Base-by-base conservation (phyloP, 2,888 invertebrate species). In the Steinernema scapterisci region DNA sequence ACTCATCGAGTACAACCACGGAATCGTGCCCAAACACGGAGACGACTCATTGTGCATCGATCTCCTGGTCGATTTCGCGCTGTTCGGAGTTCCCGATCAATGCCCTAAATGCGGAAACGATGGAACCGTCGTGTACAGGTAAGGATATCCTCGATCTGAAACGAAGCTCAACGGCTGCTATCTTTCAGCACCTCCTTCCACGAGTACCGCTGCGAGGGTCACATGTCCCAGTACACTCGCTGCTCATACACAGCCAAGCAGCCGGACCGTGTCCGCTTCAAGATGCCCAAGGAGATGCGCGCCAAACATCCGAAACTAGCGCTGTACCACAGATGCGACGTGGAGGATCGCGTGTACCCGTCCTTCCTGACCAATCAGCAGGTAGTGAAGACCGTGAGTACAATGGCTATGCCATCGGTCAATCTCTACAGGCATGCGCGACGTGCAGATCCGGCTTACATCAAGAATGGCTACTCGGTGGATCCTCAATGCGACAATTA, bases 391-490 rank as follows among this genome's bases (percentile, higher is more conserved):
- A 25, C 19, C 3, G 31, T 31, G 7, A 25, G 27, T 1, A 63
- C 63, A 1, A 63, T 27, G 31, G 11, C 7, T 9, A 38, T 9
- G 1, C 9, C 16, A 63, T 1, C 27, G 27, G 31, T 6, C 3
- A n/a, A 63, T 13, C 21, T 54, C 16, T 63, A 76, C 89, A 71
- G 16, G 38, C 5, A 16, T 16, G 2, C 19, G 27, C 72, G 13
- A 16, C 16, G 19, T 9, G 63, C 27, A 31, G 27, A 63, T 1
- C 63, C 63, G 31, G 27, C 31, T 25, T 63, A 91, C 75, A 88
- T 94, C 21, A 94, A 94, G 88, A 92, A 92, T 73, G 97, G 96
- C 0, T 92, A 92, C 0, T 94, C 94, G 0, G 95, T 99, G 0
- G 97, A 99, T 89, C 95, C 96, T 0, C 94, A 94, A 46, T 94